A percentile compares a stretch with the other conserved stretches of the same genome.
phyloP scores from a whole-genome alignment of 2,888 invertebrate genomes.

The Polyommatus icarus region DNA sequence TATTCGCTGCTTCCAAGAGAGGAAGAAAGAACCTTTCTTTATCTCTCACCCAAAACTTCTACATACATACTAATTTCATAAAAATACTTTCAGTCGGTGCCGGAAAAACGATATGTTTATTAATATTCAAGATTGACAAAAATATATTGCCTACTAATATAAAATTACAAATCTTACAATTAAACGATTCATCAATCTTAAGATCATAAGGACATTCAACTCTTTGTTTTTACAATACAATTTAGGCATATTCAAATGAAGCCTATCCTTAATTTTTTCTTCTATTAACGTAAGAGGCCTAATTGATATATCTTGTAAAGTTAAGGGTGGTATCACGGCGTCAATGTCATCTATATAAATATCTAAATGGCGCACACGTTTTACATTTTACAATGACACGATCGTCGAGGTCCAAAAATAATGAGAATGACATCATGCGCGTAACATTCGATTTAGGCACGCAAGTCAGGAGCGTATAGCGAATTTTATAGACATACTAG shows the following conservation, averaged over 20 bases:
- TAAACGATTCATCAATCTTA: neutral
- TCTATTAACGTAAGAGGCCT: neutral
- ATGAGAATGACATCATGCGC: slow-evolving; percentile 67
- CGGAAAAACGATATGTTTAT: no score
- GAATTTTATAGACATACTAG: slow-evolving; percentile 15
- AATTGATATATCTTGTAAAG: slow-evolving; percentile 10
- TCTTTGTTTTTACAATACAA: neutral
- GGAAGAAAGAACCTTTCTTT: no score
- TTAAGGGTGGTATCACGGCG: neutral
- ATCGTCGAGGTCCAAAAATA: slow-evolving; percentile 59
- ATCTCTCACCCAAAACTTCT: no score
- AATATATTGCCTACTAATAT: neutral
- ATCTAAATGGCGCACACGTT: slow-evolving; percentile 23
- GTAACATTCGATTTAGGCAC: slow-evolving; percentile 42
- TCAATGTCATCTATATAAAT: slow-evolving; percentile 26
- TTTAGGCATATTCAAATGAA: neutral
- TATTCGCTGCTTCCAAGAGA: no score
- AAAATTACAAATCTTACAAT: neutral
- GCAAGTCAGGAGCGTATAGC: slow-evolving; percentile 42
- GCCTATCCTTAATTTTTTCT: neutral
- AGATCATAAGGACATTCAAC: neutral
- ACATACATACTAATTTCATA: no score
- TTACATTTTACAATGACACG: slow-evolving; percentile 39
- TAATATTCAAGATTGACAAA: no score
- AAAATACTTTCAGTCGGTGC: no score